Base-by-base conservation (phyloP, 2,113 vertebrate species). In the Amphiprion percula region DNA sequence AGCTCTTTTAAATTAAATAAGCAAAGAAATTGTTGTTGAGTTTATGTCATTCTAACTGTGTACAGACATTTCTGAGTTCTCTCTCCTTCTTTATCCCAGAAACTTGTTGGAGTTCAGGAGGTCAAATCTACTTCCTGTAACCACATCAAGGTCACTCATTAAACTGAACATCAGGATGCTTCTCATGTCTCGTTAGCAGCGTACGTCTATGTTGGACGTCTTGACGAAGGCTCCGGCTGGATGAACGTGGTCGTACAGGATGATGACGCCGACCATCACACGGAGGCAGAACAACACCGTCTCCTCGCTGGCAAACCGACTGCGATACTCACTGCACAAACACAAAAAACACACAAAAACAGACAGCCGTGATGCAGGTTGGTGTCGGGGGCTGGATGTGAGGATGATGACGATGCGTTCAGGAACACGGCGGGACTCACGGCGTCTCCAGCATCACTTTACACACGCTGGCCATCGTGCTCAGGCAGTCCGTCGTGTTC, bases 361-460 rank as follows among this genome's bases (percentile, higher is more conserved):
- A 44, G 21, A 60, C 28, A 49, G 69, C 30, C 65, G 59, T 52
- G 53, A 19, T 8, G 23, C 4, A 14, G 30, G 16, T 41, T 30
- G 1, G 8, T 4, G 37, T n/a, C 19, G 6, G 39, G 33, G 26
- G 41, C 9, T 3, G 53, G 15, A 21, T 33, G 30, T 9, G 16
- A 17, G n/a, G 3, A n/a, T 11, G 53, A 19, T 23, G 8, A 15
- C 1, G 79, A 47, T 76, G 82, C 17, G 2, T 90, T 86, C 74
- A 84, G 71, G 53, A 2, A 24, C 67, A 9, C 0, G 59, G 17
- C 15, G 16, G 64, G 30, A 89, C 90, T 92, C 75, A 92, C 90
- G 90, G 90, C 10, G 90, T 90, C 50, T 92, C 90, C 86, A 92
- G 82, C 90, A 92, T 92, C 71, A 90, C 90, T 88, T 92, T 92